Conservation (phyloP, 2,888 invertebrate genomes). For the Idaea aversata region DNA sequence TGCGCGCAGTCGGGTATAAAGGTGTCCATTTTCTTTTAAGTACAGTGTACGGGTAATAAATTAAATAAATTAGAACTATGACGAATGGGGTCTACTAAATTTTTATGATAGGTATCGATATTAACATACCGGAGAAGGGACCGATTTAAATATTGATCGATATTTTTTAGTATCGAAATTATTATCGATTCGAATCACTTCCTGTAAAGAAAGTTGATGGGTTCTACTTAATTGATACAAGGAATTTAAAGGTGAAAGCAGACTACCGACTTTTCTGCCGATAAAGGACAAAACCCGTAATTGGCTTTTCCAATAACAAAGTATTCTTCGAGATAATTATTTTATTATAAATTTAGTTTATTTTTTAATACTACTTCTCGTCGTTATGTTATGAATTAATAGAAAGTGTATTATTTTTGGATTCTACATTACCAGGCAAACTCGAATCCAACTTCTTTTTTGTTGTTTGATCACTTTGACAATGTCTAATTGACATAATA, state of each 20-base stretch:
- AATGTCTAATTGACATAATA: no score
- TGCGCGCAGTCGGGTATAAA: constrained; percentile 26
- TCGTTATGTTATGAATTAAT: no score
- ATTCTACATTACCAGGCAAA: no score
- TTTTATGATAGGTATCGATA: constrained; percentile 24
- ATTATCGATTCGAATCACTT: constrained; percentile 55
- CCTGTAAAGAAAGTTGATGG: constrained; percentile 29
- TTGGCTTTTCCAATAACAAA: no score
- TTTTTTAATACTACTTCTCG: no score
- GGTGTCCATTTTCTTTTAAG: constrained; percentile 38
- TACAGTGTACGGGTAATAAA: constrained; percentile 41
- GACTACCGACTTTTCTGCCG: no score
- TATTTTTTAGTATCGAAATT: constrained; percentile 22
- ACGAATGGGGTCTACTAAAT: constrained; percentile 46
- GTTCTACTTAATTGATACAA: not conserved
- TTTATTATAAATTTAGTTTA: no score
- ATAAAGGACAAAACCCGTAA: no score
- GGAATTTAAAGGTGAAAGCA: not conserved
- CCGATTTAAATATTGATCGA: constrained; percentile 12
- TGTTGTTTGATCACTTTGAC: no score
- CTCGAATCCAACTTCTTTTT: no score
- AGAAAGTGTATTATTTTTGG: no score
- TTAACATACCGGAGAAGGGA: constrained; percentile 12
- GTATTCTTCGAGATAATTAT: no score
- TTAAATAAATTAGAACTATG: constrained; percentile 49